Percentiles rank a stretch among this genome's conserved stretches.
phyloP scores from a whole-genome alignment of 1,140 invertebrate species.

The Drosophila pandora region DNA sequence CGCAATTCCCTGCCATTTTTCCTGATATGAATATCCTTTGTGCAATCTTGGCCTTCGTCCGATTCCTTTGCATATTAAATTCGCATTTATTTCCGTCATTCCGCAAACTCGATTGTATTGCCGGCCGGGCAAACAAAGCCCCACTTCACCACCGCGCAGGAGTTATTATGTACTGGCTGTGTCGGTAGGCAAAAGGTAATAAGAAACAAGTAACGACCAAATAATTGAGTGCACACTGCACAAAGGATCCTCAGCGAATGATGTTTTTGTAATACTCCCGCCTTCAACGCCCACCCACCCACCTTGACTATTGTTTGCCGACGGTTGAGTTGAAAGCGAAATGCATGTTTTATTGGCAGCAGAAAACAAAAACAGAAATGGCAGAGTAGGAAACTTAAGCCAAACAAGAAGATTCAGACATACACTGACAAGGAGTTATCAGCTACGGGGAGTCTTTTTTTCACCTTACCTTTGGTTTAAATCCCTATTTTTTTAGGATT shows the following conservation, averaged over 20 bases:
- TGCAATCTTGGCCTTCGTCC: conserved; percentile 3
- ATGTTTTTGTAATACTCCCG: conserved; percentile 18
- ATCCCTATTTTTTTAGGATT: not conserved
- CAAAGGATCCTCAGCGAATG: conserved; percentile 56
- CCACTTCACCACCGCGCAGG: conserved; percentile 13
- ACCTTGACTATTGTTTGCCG: conserved; percentile 20
- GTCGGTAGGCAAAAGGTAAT: conserved; percentile 38
- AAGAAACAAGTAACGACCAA: conserved; percentile 70
- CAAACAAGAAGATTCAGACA: conserved; percentile 17
- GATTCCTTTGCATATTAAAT: conserved; percentile 54
- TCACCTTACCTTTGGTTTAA: too few relatives aligned
- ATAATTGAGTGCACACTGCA: conserved; percentile 69
- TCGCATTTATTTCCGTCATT: conserved; percentile 57
- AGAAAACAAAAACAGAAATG: conserved; percentile 34
- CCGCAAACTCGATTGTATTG: conserved; percentile 53
- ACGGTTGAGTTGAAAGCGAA: conserved; percentile 37
- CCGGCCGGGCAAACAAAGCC: conserved; percentile 31
- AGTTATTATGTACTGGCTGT: conserved; percentile 47
- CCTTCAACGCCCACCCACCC: not conserved
- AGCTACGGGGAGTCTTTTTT: not conserved
- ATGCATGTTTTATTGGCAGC: conserved; percentile 64
- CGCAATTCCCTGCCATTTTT: not conserved
- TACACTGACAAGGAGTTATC: conserved; percentile 4
- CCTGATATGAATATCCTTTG: conserved; percentile 11
- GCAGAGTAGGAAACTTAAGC: conserved; percentile 17